Evolutionary conservation across 2,797 vertebrate species (phyloP), one percentile per base, ranked within the genome.

Genomic region (Orientallactaga sibirica): DNA sequence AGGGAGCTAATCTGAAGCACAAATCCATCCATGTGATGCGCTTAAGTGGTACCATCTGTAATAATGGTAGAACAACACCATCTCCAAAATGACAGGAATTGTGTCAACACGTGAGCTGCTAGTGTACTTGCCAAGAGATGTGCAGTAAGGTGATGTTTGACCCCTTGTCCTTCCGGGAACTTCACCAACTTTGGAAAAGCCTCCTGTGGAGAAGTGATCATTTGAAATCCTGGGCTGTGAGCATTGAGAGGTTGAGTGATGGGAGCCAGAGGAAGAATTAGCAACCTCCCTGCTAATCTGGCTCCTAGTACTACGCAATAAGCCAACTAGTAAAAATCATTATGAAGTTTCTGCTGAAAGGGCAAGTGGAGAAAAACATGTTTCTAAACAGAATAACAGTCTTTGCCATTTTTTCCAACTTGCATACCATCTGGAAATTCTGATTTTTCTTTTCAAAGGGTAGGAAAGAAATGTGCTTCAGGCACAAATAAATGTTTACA

Each of bases 401-500:
- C 97, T 96, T 95, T 97, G 97, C 97, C 97, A 96, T 97, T 97
- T 97, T 96, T 96, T 95, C 97, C 96, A 97, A 97, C 96, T 97
- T 97, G 97, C 97, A 96, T 95, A 97, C 87, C 96, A 94, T 94
- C 95, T 93, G 96, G 97, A 97, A 97, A 97, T 94, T 85, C 95
- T 83, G 94, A 95, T 96, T 81, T 97, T 97, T 96, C 96, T 85
- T 96, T 95, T 27, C 97, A 96, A 96, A 97, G 96, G 67, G 94
- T 91, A 96, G 96, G 90, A 95, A 97, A 94, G 14, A 97, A 96
- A 96, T 95, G 95, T 96, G 95, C 95, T 97, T 92, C 82, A 95
- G 96, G 95, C 97, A 97, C 91, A 97, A 98, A 97, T 97, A 97
- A 98, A 98, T 97, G 97, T 97, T 97, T 97, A 97, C 85, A 97